A percentile compares a stretch with the other conserved stretches of the same genome.
Evolutionary conservation across 1,140 invertebrate genomes (phyloP).

Genomic region (Chironomus striatipennis): DNA sequence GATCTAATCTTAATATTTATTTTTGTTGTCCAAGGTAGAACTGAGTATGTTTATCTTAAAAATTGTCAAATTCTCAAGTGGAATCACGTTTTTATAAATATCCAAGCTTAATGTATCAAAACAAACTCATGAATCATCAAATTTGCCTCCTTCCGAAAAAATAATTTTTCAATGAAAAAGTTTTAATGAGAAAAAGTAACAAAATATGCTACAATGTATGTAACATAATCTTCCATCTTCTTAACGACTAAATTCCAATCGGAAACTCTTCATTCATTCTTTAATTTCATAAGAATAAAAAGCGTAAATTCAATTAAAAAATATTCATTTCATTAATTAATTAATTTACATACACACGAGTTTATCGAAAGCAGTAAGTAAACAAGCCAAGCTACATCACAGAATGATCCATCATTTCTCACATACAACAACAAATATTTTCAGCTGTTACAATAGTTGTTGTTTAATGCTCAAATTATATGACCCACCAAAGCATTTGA

Average conservation of each 20-base stretch:
- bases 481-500: not conserved
- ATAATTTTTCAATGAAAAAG: not conserved
- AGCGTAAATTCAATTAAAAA: not conserved
- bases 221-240: too few species aligned
- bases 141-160: not conserved
- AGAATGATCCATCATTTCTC: not conserved
- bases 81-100: not conserved
- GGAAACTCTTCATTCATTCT: too few species aligned
- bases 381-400: not conserved
- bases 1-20: too few species aligned
- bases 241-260: too few species aligned
- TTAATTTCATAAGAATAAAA: slow-evolving; percentile 1
- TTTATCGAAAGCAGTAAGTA: not conserved
- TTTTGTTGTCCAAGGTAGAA: too few species aligned
- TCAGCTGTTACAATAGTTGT: not conserved
- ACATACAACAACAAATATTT: not conserved
- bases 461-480: not conserved
- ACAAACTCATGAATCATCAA: too few species aligned
- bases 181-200: not conserved
- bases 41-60: too few species aligned
- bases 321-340: slow-evolving; percentile 11
- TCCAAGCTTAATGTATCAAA: too few species aligned
- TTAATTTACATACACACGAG: slow-evolving; percentile 17
- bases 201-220: not conserved
- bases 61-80: not conserved